Base-by-base conservation (phyloP, 1,140 invertebrate genomes). In the Vanessa tameamea region DNA sequence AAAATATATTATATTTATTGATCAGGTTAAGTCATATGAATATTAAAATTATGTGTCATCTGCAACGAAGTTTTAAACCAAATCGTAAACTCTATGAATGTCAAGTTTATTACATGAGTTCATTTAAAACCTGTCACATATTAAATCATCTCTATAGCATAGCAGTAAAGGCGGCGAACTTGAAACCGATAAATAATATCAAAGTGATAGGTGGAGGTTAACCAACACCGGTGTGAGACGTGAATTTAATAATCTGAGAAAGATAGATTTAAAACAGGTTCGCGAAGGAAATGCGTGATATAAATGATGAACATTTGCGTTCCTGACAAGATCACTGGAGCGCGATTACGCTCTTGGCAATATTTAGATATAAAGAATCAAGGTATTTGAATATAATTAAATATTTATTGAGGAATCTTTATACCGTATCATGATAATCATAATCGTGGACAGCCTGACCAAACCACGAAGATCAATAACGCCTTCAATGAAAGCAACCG, bases 231-330 rank as follows among this genome's bases (percentile, higher is more conserved):
- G 65, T 73, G 72, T 63, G 73, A 75, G 69, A 75, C 66, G 73
- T 57, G 68, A 75, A 75, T 75, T 75, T 57, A 75, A 75, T 72
- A 70, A 70, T 63, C 55, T 68, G 23, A 63, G 68, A 77, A 73
- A 73, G 71, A 69, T 77, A 72, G 70, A 75, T 78, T 74, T 67
- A 66, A 55, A 83, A 86, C 84, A 59, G 72, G 82, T 84, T 78
- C 72, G 72, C 61, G 70, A 72, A 85, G 86, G 86, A 87, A 88
- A 82, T 83, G 85, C 85, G 80, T 88, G 81, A 79, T 81, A 79
- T 78, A 85, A 86, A 85, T 83, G 80, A 87, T 79, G 64, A 73
- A 73, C 72, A 61, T 63, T 73, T 65, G 57, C 65, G 55, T 64
- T 73, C 59, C 48, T 59, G 57, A 70, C 68, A 63, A 61, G 68